Base-by-base conservation (phyloP, 2,797 vertebrate genomes). In the Ciconia nigra region DNA sequence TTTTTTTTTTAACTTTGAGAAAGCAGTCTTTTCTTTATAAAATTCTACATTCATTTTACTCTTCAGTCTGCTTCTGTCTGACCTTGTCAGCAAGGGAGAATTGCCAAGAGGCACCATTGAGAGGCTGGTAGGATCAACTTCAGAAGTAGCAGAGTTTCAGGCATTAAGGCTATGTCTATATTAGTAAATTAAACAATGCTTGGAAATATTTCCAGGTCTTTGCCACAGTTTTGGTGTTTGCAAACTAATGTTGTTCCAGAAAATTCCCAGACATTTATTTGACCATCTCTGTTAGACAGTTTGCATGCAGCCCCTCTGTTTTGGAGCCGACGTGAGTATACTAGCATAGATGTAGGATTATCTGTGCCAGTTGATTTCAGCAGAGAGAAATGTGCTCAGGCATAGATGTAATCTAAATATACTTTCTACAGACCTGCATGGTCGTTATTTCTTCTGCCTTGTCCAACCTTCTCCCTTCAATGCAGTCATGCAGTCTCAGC, bases 61-160 rank as follows among this genome's bases (percentile, higher is more conserved):
- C 57, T 87, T 91, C 72, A 57, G 41, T 33, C 44, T 92, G 71
- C 59, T 89, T 88, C 83, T 86, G 15, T 87, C 57, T 96, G 96
- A 96, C 96, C 94, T 96, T 96, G 95, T 94, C 95, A 94, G 94
- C 87, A 93, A 96, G 92, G 79, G 41, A 93, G 81, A 95, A 91
- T 91, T 96, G 93, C 89, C 81, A 90, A 57, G 90, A 94, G 95
- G 87, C 81, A 85, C 71, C 65, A 63, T 52, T 0, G 11, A 85
- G 87, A 93, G 67, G 63, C 81, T 90, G 70, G 54, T 89, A 79
- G 62, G 51, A 76, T 84, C 58, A 61, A 19, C 93, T 89, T 94
- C 69, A 96, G 84, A 93, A 89, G 73, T 63, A 67, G 37, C 89
- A 91, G 76, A 81, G 55, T 93, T 95, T 95, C 89, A 91, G 67